Evolutionary conservation across 2,888 invertebrate species (phyloP).

Genomic region (Hypolimnas misippus): DNA sequence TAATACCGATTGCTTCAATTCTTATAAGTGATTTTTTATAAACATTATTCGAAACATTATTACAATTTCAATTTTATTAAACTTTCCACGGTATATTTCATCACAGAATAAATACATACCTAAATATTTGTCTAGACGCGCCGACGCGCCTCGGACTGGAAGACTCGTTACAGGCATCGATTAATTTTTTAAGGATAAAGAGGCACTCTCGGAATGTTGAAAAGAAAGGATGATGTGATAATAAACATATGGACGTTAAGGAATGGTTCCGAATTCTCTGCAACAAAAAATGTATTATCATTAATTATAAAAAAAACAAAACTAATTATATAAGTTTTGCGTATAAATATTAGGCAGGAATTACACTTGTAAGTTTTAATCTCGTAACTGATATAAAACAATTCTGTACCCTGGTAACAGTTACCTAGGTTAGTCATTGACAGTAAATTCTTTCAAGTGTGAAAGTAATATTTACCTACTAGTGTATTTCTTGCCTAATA

Average conservation of each 20-base stretch:
- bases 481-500: too few relatives aligned
- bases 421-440: too few relatives aligned
- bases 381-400: too few relatives aligned
- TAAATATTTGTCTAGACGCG: constrained; percentile 92
- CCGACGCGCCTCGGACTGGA: constrained; percentile 94
- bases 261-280: constrained; percentile 95
- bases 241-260: constrained; percentile 97
- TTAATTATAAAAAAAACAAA: too few relatives aligned
- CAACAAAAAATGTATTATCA: constrained; percentile 23
- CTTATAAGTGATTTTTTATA: background rate
- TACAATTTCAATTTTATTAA: background rate
- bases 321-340: too few relatives aligned
- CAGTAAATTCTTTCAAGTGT: too few relatives aligned
- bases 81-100: background rate
- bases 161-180: constrained; percentile 98
- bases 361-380: too few relatives aligned
- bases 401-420: too few relatives aligned
- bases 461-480: too few relatives aligned
- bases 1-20: background rate
- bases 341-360: too few relatives aligned
- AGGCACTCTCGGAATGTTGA: constrained; percentile 99
- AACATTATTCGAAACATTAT: background rate
- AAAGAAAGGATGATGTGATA: constrained; percentile 99
- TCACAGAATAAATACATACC: constrained; percentile 83
- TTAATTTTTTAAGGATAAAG: constrained; percentile 96